Percentiles rank a stretch among this genome's conserved stretches.
Evolutionary conservation across 2,888 invertebrate genomes (phyloP).

Genomic region (Sphinx pinastri): DNA sequence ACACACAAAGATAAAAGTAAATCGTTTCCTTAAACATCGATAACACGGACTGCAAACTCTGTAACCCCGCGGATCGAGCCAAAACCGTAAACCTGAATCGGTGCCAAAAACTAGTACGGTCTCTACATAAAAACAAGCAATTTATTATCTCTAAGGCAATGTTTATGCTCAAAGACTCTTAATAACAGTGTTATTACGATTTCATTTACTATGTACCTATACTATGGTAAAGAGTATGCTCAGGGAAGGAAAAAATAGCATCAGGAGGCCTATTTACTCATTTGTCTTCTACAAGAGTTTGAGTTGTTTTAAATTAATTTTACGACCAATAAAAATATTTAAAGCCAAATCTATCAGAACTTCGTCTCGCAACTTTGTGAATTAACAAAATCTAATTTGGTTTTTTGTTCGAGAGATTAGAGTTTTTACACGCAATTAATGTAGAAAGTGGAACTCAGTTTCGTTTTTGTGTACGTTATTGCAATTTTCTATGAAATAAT

Average conservation of each 20-base stretch:
- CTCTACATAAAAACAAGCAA: background rate
- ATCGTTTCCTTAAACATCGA: background rate
- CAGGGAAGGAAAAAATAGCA: background rate
- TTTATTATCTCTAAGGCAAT: background rate
- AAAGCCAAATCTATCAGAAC: too few relatives aligned
- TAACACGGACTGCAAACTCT: background rate
- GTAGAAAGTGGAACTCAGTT: slow-evolving; percentile 9
- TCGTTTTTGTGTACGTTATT: background rate
- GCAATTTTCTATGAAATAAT: background rate
- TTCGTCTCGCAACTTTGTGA: background rate
- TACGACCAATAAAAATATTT: too few relatives aligned
- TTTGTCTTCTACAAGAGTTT: too few relatives aligned
- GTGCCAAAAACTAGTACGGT: slow-evolving; percentile 1
- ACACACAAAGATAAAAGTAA: too few relatives aligned
- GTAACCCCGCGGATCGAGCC: background rate
- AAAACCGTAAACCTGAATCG: background rate
- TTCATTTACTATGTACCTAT: background rate
- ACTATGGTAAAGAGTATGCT: too few relatives aligned
- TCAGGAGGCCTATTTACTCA: background rate
- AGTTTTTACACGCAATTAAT: slow-evolving; percentile 15
- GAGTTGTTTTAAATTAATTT: too few relatives aligned
- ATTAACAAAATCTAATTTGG: background rate
- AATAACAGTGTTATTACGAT: background rate
- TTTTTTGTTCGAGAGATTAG: slow-evolving; percentile 4
- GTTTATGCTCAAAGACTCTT: background rate